phyloP scores from a whole-genome alignment of 2,113 vertebrate genomes.

The Sebastes fasciatus region DNA sequence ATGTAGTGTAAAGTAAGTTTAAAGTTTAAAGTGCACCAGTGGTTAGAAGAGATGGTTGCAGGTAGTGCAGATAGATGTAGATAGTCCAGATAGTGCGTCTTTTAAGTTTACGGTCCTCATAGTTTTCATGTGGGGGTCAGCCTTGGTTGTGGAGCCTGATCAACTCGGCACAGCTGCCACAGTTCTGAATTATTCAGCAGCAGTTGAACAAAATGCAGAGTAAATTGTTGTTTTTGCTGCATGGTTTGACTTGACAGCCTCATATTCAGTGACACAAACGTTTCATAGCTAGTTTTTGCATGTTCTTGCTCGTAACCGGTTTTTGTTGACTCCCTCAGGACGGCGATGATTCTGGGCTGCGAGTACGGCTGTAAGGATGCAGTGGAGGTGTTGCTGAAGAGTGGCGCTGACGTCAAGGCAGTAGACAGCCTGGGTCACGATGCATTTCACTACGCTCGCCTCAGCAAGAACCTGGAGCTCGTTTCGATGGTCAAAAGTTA shows the following conservation, averaged over 20 bases:
- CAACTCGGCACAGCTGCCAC: no score
- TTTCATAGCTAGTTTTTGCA: not conserved
- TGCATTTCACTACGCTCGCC: conserved; percentile 91
- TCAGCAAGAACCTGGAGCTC: conserved; percentile 92
- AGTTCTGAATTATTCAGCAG: not conserved
- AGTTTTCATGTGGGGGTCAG: no score
- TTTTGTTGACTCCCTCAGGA: conserved; percentile 81
- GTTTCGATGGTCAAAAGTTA: conserved; percentile 87
- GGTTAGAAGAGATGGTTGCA: no score
- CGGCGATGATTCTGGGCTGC: conserved; percentile 93
- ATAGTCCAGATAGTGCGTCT: no score
- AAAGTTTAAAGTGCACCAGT: no score
- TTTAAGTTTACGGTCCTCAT: no score
- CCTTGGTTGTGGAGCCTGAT: not conserved
- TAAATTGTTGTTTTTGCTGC: not conserved
- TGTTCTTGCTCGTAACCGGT: not conserved
- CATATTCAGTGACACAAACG: not conserved
- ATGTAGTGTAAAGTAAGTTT: no score
- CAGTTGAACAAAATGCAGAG: not conserved
- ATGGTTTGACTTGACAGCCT: not conserved
- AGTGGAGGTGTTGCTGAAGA: conserved; percentile 92
- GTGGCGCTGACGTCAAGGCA: conserved; percentile 86
- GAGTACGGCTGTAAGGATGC: conserved; percentile 94
- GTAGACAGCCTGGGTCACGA: conserved; percentile 91
- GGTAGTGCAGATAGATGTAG: no score